phyloP scores from a whole-genome alignment of 2,113 vertebrate genomes.

The Tetrax tetrax region DNA sequence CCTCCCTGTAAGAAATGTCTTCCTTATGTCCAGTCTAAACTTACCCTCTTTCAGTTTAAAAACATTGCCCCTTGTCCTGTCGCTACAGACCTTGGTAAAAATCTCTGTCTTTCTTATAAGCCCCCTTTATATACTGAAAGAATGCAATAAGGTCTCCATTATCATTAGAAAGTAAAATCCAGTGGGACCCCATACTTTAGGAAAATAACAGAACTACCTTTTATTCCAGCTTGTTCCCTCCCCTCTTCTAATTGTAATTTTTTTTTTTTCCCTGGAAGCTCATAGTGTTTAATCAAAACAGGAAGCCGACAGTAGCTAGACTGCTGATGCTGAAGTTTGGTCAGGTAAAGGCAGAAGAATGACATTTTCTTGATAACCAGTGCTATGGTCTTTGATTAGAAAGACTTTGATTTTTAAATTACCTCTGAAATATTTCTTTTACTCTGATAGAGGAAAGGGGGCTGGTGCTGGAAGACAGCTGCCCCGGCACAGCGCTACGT shows the following conservation, averaged over 20 bases:
- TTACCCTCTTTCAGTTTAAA: too few relatives aligned
- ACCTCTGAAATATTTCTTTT: neutral
- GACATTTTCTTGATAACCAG: neutral
- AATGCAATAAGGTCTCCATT: neutral
- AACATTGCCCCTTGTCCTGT: too few relatives aligned
- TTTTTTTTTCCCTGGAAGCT: neutral
- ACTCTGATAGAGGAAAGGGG: neutral
- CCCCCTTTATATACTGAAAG: neutral
- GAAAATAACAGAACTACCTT: neutral
- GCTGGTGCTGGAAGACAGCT: neutral
- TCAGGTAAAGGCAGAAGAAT: neutral
- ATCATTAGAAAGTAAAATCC: neutral
- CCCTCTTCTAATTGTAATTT: neutral
- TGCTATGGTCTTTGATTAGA: neutral
- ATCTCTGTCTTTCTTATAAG: neutral
- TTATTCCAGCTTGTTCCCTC: neutral
- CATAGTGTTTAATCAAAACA: neutral
- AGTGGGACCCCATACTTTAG: neutral
- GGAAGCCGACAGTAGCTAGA: neutral
- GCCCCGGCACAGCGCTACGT: fast-evolving
- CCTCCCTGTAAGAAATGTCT: too few relatives aligned
- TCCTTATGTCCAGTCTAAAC: too few relatives aligned
- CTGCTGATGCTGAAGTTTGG: neutral
- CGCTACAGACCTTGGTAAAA: too few relatives aligned
- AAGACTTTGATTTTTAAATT: neutral